Conservation (phyloP, 2,888 invertebrate species). For the Lutraria lutraria region DNA sequence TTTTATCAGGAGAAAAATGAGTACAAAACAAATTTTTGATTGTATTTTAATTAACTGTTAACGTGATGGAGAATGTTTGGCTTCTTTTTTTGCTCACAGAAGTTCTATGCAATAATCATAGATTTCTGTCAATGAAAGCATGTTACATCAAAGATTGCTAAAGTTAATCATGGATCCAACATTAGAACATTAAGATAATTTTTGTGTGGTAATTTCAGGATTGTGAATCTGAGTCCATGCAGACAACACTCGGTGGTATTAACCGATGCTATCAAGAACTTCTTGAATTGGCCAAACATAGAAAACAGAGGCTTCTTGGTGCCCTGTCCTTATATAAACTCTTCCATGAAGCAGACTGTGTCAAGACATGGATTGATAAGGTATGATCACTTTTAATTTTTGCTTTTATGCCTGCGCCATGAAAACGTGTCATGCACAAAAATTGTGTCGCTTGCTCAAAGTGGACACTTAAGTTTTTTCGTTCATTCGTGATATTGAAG, state of each 20-base stretch:
- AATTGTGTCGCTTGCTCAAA: too few species aligned
- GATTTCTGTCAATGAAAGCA: too few species aligned
- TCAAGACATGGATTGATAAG: slow-evolving; percentile 99
- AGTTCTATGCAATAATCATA: too few species aligned
- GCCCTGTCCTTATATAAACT: slow-evolving; percentile 98
- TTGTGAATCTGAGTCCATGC: slow-evolving; percentile 90
- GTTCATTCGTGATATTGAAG: too few species aligned
- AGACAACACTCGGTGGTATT: slow-evolving; percentile 95
- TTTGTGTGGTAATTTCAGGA: slow-evolving; percentile 83
- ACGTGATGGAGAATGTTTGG: too few species aligned
- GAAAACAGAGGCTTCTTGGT: slow-evolving; percentile 98
- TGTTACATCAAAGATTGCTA: not conserved
- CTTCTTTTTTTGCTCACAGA: too few species aligned
- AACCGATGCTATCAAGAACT: slow-evolving; percentile 98
- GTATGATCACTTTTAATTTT: slow-evolving; percentile 77
- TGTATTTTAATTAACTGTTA: too few species aligned
- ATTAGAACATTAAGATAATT: not conserved
- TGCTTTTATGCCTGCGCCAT: too few species aligned
- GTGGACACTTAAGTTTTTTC: too few species aligned
- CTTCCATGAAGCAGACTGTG: slow-evolving; percentile 98
- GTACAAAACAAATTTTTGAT: not conserved
- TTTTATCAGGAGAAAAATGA: not conserved
- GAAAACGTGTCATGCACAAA: too few species aligned
- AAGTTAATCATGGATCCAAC: not conserved
- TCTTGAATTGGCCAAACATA: slow-evolving; percentile 96